Conservation (phyloP, 2,797 vertebrate species). For the Chelidonichthys spinosus region DNA sequence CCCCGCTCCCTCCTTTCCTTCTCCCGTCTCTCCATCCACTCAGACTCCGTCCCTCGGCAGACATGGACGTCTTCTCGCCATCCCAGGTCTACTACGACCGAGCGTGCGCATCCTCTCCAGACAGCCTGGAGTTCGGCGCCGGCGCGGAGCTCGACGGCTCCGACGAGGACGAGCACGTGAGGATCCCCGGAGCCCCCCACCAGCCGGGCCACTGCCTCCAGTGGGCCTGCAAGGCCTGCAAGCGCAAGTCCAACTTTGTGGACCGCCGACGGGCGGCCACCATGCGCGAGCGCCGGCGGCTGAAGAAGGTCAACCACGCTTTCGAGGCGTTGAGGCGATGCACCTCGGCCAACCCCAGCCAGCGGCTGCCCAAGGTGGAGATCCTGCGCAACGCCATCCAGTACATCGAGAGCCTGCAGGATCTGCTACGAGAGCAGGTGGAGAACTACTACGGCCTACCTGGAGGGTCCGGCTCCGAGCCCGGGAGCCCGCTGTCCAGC, state of each 20-base stretch:
- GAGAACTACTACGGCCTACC: conserved; percentile 92
- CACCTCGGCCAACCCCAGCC: conserved; percentile 93
- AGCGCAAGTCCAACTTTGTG: conserved; percentile 92
- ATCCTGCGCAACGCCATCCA: conserved; percentile 98
- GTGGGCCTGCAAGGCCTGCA: conserved; percentile 99
- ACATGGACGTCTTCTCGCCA: conserved; percentile 92
- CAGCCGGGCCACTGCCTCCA: conserved; percentile 95
- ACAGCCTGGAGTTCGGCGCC: conserved; percentile 86
- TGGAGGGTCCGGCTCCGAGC: conserved; percentile 90
- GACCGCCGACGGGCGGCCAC: conserved; percentile 96
- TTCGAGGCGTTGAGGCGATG: conserved; percentile 96
- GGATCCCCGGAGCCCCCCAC: conserved; percentile 89
- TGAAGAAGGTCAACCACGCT: conserved; percentile 98
- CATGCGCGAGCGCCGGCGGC: conserved; percentile 95
- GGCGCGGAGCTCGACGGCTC: conserved; percentile 84
- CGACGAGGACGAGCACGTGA: conserved; percentile 92
- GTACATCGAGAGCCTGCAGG: conserved; percentile 97
- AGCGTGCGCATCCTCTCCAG: conserved; percentile 90
- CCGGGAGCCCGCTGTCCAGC: conserved; percentile 92
- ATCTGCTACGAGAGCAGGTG: conserved; percentile 93
- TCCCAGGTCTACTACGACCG: conserved; percentile 93
- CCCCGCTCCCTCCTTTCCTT: conserved; percentile 48
- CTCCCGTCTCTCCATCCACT: conserved; percentile 37
- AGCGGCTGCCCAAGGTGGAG: conserved; percentile 97
- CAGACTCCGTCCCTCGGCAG: conserved; percentile 21